Evolutionary conservation across 2,888 invertebrate genomes (phyloP), one percentile per base, ranked within the genome.

Genomic region (Euclidia mi): DNA sequence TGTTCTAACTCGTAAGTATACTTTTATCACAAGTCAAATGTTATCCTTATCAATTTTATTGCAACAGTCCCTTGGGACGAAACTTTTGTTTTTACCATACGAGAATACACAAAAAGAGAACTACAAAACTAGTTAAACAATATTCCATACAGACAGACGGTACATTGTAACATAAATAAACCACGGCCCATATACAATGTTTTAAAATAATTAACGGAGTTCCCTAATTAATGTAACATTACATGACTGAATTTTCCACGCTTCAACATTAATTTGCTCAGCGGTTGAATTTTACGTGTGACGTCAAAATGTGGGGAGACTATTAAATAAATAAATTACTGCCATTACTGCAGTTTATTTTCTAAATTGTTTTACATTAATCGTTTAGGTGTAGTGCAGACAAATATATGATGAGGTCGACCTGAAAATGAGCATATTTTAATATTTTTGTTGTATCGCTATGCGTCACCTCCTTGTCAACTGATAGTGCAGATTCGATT

Each of bases 171-270:
- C 6, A 25, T 40, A 40, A 45, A 35, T 37, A 10, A 46, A 46
- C 35, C 35, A 11, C 11, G 0, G 25, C 4, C 35, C 25, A 35
- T 28, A 28, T 20, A n/a, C 34, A 7, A 29, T 65, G 52, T 52
- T 48, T 38, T 53, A 49, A 55, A 55, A 71, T 71, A 53, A 60
- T 67, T 58, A 58, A 31, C 35, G 14, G 9, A 58, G 28, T 58
- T 57, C 52, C 47, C 43, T 52, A 58, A 61, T 68, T 46, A 71
- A 53, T 42, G 45, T 40, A 17, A 53, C 48, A 56, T 43, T 46
- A 38, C 32, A 35, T 32, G 35, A 37, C 45, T 38, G 47, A 46
- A 17, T 37, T 40, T 49, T 25, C 40, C 41, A 52, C 47, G 53
- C 34, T 46, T 35, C 35, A 29, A 53, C 14, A 45, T 48, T 44